Evolutionary conservation across 2,888 invertebrate genomes (phyloP).

Genomic region (Drosophila mettleri): DNA sequence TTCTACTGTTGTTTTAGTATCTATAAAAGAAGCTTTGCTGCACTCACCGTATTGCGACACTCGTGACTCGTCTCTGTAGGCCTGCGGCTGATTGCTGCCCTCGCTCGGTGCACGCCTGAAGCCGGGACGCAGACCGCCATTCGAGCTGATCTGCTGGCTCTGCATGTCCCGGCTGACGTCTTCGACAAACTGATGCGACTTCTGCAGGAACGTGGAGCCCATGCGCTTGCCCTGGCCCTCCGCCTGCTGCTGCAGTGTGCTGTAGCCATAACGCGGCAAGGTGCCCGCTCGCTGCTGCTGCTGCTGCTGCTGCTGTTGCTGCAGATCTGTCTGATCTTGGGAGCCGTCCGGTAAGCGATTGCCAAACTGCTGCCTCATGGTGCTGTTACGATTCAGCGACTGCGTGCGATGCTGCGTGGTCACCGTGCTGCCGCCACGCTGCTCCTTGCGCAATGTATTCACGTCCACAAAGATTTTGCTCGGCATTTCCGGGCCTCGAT

Average conservation of each 20-base stretch:
- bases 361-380: conserved; percentile 63
- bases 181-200: conserved; percentile 89
- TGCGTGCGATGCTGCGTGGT: conserved; percentile 76
- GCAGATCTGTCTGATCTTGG: conserved; percentile 62
- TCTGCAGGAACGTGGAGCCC: conserved; percentile 89
- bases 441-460: conserved; percentile 72
- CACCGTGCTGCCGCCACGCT: conserved; percentile 73
- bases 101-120: conserved; percentile 84
- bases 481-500: conserved; percentile 86
- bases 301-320: conserved; percentile 73
- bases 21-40: not conserved
- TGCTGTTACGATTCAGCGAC: conserved; percentile 81
- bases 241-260: conserved; percentile 83
- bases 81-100: conserved; percentile 87
- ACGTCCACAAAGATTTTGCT: conserved; percentile 81
- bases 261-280: conserved; percentile 87
- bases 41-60: conserved; percentile 90
- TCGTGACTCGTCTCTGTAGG: conserved; percentile 89
- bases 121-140: conserved; percentile 80
- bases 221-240: conserved; percentile 88
- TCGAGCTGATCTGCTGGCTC: conserved; percentile 21
- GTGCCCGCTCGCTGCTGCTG: conserved; percentile 86
- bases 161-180: conserved; percentile 88
- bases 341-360: conserved; percentile 44
- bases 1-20: conserved; percentile 24